Base-by-base conservation (phyloP, 2,888 invertebrate genomes). In the Syrphus vitripennis region DNA sequence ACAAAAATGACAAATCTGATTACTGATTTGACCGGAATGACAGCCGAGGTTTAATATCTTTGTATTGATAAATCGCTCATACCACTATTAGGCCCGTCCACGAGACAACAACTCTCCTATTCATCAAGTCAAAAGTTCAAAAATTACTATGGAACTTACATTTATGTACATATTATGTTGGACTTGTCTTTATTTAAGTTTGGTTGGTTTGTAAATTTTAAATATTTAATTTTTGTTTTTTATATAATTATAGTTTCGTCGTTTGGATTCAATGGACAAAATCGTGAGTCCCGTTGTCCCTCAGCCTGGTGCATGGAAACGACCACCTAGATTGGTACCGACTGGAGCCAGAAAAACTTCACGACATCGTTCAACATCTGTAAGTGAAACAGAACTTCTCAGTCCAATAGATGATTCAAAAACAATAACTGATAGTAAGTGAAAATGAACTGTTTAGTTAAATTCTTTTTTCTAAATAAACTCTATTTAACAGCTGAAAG, bases 201-300 rank as follows among this genome's bases (percentile, higher is more conserved):
- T n/a, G n/a, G n/a, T n/a, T n/a, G n/a, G n/a, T n/a, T n/a, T n/a
- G n/a, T n/a, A n/a, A n/a, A n/a, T n/a, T n/a, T 4, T 0, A 5
- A 40, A 40, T n/a, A n/a, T n/a, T 14, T 67, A n/a, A 4, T 40
- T 48, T 71, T 19, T 19, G 2, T 21, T 4, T 48, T 48, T 1
- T 24, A 14, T 50, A 7, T 12, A 48, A 5, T 48, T 21, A 10
- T 94, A 95, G 90, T 92, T 95, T 87, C 94, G 96, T 63, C 95
- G 96, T 69, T 93, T 95, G 91, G 96, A 96, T 89, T 94, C 94
- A 0, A 94, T 97, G 93, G 97, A 97, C 91, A 97, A 97, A 92
- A 98, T 98, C 88, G 98, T 98, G 14, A 97, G 97, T 90, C 98
- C 97, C 0, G 98, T 97, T 40, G 96, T 97, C 79, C 97, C 97